phyloP scores from a whole-genome alignment of 2,113 vertebrate species.

The Rhabdornis inornatus region DNA sequence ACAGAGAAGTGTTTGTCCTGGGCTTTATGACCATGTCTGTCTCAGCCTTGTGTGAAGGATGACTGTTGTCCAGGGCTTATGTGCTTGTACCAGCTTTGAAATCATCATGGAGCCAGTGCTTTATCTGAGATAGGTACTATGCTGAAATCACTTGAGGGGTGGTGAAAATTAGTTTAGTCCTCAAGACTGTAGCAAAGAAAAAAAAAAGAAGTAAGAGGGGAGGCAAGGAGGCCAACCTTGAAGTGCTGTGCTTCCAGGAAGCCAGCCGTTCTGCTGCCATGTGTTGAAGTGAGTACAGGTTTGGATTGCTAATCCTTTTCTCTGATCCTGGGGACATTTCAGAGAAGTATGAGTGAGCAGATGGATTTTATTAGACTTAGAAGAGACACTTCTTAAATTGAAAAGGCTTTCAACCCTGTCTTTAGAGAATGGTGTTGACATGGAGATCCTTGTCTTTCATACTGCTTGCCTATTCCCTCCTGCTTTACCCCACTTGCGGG shows the following conservation, averaged over 20 bases:
- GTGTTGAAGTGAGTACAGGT: not conserved
- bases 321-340: not conserved
- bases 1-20: not conserved
- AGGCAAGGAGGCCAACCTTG: not conserved
- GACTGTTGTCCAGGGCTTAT: not conserved
- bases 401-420: not conserved
- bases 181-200: not conserved
- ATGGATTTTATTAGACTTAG: conserved; percentile 11
- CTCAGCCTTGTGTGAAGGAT: not conserved
- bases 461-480: not conserved
- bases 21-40: not conserved
- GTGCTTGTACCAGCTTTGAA: accelerated
- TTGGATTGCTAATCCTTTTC: not conserved
- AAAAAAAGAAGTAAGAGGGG: accelerated
- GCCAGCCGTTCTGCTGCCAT: not conserved
- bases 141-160: not conserved
- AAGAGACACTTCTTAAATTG: not conserved
- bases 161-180: not conserved
- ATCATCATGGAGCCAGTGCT: not conserved
- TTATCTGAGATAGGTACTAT: not conserved
- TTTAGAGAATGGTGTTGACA: not conserved
- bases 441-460: not conserved
- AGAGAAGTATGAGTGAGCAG: not conserved
- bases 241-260: not conserved
- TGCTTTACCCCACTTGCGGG: not conserved